phyloP scores from a whole-genome alignment of 2,888 invertebrate species.

The Chymomyza fuscimana region DNA sequence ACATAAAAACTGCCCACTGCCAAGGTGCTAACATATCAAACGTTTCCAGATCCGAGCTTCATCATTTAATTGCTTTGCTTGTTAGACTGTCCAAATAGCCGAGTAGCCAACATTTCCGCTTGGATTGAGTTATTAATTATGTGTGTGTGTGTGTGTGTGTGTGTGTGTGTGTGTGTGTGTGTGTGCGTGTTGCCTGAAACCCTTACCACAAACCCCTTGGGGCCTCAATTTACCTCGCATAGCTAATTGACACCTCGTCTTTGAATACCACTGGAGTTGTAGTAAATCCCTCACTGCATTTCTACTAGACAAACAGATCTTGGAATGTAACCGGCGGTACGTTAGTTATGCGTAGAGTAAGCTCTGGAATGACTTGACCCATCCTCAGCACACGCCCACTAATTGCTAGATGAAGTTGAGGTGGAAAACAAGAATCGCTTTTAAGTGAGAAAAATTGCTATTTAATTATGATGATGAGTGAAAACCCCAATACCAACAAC shows the following conservation, averaged over 20 bases:
- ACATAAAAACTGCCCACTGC: neutral
- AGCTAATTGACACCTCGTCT: neutral
- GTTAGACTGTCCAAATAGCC: neutral
- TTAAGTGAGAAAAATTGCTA: no score
- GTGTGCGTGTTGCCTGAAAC: conserved; percentile 31
- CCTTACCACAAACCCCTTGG: neutral
- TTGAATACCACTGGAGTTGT: no score
- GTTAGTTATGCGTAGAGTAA: no score
- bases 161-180: neutral
- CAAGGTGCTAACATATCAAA: neutral
- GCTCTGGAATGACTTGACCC: no score
- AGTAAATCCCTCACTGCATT: no score
- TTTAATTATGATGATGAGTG: no score
- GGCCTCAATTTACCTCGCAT: neutral
- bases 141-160: conserved; percentile 4
- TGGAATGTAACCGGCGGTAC: no score
- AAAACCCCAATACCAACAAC: no score
- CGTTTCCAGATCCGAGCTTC: neutral
- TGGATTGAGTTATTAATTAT: conserved; percentile 12
- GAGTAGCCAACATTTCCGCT: neutral
- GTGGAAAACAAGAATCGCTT: no score
- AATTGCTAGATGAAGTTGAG: no score
- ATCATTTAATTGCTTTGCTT: neutral
- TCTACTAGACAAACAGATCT: no score
- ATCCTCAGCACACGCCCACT: no score